Conservation (phyloP, 1,140 invertebrate genomes). For the Bombus vancouverensis region DNA sequence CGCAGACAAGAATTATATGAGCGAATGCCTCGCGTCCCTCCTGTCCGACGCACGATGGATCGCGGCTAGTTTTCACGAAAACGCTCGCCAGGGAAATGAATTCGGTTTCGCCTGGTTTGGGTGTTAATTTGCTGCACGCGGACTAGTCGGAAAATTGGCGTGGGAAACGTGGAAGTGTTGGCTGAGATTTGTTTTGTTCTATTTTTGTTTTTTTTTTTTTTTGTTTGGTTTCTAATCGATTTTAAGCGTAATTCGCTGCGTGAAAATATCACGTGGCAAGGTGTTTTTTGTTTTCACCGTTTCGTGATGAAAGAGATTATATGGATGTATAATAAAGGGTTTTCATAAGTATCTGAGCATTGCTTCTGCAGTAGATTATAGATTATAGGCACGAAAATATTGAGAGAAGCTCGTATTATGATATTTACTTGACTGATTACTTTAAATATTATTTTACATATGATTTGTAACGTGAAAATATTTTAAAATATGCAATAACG, state of each 20-base stretch:
- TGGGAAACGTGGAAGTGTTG: neutral
- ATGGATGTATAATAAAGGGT: too few relatives aligned
- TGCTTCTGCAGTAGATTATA: too few relatives aligned
- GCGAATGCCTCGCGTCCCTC: conserved; percentile 9
- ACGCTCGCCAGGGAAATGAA: neutral
- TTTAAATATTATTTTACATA: too few relatives aligned
- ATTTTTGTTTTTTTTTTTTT: neutral
- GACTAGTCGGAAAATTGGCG: neutral
- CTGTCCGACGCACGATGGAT: neutral
- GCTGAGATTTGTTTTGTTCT: neutral
- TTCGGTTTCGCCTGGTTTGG: neutral
- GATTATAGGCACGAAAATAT: too few relatives aligned
- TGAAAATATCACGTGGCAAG: neutral
- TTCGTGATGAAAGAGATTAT: too few relatives aligned
- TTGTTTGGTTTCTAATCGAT: neutral
- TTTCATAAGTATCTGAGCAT: too few relatives aligned
- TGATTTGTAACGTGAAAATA: too few relatives aligned
- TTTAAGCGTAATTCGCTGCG: too few relatives aligned
- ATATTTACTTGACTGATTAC: too few relatives aligned
- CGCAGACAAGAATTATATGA: conserved; percentile 37
- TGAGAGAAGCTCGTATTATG: too few relatives aligned
- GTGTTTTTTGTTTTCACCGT: too few relatives aligned
- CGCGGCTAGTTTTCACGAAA: conserved; percentile 2
- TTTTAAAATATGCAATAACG: too few relatives aligned
- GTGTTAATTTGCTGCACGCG: neutral